phyloP scores from a whole-genome alignment of 2,888 invertebrate species.

The Lymantria monacha region DNA sequence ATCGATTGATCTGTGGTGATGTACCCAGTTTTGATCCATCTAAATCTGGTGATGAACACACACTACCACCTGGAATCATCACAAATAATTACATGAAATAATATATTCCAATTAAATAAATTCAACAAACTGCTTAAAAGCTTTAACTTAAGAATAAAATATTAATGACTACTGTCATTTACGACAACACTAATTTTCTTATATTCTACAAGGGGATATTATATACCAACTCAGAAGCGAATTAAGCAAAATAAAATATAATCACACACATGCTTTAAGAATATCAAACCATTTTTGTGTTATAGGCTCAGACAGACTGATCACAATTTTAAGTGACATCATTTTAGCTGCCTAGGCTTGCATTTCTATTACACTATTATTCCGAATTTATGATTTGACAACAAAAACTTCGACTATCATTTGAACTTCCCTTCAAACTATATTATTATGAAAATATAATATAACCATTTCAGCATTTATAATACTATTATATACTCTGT shows the following conservation, averaged over 20 bases:
- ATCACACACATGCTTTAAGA: conserved; percentile 49
- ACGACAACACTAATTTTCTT: background rate
- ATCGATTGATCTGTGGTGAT: conserved; percentile 92
- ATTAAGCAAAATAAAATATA: conserved; percentile 26
- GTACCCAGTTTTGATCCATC: conserved; percentile 87
- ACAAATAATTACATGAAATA: conserved; percentile 10
- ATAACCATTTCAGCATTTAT: too few relatives aligned
- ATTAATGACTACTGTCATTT: background rate
- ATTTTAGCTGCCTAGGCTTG: too few relatives aligned
- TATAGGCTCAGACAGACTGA: background rate
- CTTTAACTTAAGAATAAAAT: background rate
- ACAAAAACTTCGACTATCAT: background rate
- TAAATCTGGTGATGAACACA: conserved; percentile 89
- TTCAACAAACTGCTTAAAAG: background rate
- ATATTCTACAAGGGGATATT: conserved; percentile 11
- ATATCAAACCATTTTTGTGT: conserved; percentile 36
- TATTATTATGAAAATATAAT: background rate
- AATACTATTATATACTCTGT: too few relatives aligned
- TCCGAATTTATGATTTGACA: background rate
- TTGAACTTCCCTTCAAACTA: background rate
- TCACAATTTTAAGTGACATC: background rate
- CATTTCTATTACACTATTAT: background rate
- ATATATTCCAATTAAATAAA: background rate
- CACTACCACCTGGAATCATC: conserved; percentile 84
- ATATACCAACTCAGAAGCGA: conserved; percentile 18